These are phyloP conservation scores for Lateolabrax maculatus DNA, from an alignment of 2,797 vertebrate species.

Conservation along the genomic window DNA sequence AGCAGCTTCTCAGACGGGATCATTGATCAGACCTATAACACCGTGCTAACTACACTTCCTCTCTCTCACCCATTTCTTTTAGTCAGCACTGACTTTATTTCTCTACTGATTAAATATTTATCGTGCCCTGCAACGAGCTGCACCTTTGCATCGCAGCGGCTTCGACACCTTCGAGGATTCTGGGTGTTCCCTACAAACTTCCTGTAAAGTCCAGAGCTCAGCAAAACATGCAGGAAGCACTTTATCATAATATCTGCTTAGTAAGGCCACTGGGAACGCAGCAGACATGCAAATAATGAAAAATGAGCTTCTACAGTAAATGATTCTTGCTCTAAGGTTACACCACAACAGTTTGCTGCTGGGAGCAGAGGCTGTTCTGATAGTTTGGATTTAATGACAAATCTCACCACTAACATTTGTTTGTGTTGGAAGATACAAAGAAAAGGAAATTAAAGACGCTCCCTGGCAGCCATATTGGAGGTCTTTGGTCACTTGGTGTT, in stretches of 20 bases:
- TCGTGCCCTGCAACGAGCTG: constrained; percentile 27
- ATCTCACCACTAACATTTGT: neutral
- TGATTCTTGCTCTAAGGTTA: constrained; percentile 30
- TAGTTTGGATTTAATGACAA: neutral
- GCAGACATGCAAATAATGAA: constrained; percentile 62
- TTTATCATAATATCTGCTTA: constrained; percentile 76
- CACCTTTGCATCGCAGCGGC: constrained; percentile 23
- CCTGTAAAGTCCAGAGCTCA: constrained; percentile 64
- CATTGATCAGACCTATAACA: constrained; percentile 42
- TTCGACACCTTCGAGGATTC: constrained; percentile 25
- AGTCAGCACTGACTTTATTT: constrained; percentile 58
- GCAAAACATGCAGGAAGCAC: constrained; percentile 57
- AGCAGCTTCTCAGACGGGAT: constrained; percentile 15
- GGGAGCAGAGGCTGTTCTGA: neutral
- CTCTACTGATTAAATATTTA: constrained; percentile 73
- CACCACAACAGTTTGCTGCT: constrained; percentile 8
- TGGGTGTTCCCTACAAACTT: constrained; percentile 59
- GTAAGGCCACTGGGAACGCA: constrained; percentile 51
- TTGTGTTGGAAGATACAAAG: neutral
- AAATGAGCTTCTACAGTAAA: constrained; percentile 45
- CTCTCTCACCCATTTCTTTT: constrained; percentile 47
- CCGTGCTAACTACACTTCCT: constrained; percentile 7
- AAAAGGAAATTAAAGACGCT: neutral
- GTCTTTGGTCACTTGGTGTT: neutral
- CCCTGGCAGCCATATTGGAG: neutral